Conservation (phyloP, 2,797 vertebrate genomes). For the Pseudocheirus occidentalis region DNA sequence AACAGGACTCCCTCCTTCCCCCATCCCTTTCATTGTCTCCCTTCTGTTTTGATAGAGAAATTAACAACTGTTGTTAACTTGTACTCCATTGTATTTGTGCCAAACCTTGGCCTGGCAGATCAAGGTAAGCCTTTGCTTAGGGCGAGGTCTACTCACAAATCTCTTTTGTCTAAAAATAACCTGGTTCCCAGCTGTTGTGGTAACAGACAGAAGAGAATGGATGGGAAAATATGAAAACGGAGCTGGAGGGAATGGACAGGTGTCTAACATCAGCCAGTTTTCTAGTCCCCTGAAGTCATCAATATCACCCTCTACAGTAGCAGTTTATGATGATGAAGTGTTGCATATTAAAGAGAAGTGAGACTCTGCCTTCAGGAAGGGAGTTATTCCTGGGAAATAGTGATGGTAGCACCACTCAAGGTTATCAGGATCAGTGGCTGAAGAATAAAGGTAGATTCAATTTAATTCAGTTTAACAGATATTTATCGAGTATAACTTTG, state of each 20-base stretch:
- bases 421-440: neutral
- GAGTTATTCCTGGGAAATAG: neutral
- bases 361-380: neutral
- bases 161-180: slow-evolving; percentile 2
- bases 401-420: neutral
- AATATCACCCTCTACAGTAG: neutral
- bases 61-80: neutral
- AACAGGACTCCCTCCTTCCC: neutral
- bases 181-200: neutral
- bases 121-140: neutral
- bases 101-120: neutral
- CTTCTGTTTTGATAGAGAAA: neutral
- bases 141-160: neutral
- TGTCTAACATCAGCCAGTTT: neutral
- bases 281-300: neutral
- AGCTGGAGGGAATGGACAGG: neutral
- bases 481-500: neutral
- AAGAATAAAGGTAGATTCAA: neutral
- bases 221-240: neutral
- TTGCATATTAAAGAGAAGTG: neutral
- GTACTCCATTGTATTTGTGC: neutral
- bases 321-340: neutral
- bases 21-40: neutral
- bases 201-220: neutral
- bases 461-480: neutral